A percentile compares a stretch with the other conserved stretches of the same genome.
These are phyloP conservation scores for Drosophila helvetica DNA, from an alignment of 2,888 invertebrate species.

Conservation along the genomic window DNA sequence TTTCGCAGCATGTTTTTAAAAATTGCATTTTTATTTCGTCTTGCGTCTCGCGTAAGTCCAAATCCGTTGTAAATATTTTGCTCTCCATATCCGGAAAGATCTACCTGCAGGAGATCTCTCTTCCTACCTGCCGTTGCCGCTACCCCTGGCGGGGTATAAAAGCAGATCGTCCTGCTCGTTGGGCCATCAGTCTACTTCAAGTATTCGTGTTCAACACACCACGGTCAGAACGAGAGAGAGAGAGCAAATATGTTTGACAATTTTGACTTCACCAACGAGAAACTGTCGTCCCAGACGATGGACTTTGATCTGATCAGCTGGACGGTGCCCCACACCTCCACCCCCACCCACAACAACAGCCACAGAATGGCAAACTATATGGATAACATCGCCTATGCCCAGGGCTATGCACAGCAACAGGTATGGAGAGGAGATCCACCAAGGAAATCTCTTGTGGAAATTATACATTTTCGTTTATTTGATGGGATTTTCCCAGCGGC, in stretches of 20 bases:
- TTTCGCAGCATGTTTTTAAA: conserved; percentile 44
- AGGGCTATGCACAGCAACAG: conserved; percentile 36
- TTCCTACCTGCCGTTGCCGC: no score
- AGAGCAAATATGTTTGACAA: conserved; percentile 61
- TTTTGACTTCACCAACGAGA: conserved; percentile 64
- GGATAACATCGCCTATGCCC: conserved; percentile 42
- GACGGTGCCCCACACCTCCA: conserved; percentile 39
- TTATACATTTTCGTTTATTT: neutral
- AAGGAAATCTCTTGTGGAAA: neutral
- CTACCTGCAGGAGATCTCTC: conserved; percentile 28
- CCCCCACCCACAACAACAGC: neutral
- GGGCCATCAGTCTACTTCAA: conserved; percentile 61
- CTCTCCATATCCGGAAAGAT: conserved; percentile 31
- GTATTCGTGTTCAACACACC: conserved; percentile 63
- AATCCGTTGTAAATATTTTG: conserved; percentile 43
- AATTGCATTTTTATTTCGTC: conserved; percentile 11
- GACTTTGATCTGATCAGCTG: conserved; percentile 71
- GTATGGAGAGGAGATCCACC: conserved; percentile 19
- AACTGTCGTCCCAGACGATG: conserved; percentile 65
- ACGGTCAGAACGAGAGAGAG: neutral
- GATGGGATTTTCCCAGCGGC: conserved; percentile 12
- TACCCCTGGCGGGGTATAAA: conserved; percentile 63
- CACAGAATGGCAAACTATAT: conserved; percentile 19
- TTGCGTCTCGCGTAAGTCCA: neutral
- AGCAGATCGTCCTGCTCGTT: conserved; percentile 1